Conservation (phyloP, 2,888 invertebrate species). For the Drosophila flavopinicola region DNA sequence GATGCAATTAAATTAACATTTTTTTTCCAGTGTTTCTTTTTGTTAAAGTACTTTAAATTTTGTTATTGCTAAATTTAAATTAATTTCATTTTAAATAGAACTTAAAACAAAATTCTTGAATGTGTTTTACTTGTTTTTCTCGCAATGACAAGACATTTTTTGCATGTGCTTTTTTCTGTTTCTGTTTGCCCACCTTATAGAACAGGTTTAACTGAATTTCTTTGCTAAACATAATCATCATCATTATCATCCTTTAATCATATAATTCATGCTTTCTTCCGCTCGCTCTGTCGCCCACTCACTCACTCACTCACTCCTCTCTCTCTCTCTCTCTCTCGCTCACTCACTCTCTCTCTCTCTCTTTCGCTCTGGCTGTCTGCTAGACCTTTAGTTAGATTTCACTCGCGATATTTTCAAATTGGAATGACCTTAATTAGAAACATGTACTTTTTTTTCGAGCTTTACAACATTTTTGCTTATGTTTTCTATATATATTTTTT, state of each 20-base stretch:
- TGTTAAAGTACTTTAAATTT: conserved; percentile 27
- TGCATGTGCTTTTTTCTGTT: conserved; percentile 28
- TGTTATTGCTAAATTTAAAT: conserved; percentile 48
- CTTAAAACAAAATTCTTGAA: conserved; percentile 79
- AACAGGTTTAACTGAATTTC: conserved; percentile 22
- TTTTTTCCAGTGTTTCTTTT: conserved; percentile 28
- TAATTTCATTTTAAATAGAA: conserved; percentile 74
- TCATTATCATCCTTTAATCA: conserved; percentile 33
- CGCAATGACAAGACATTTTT: conserved; percentile 46
- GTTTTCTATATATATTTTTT: conserved; percentile 28
- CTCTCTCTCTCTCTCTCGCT: conserved; percentile 7
- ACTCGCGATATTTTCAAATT: conserved; percentile 78
- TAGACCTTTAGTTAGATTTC: conserved; percentile 68
- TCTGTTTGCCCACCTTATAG: conserved; percentile 11
- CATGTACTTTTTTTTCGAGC: conserved; percentile 75
- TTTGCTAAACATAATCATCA: conserved; percentile 17
- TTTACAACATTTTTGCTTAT: conserved; percentile 59
- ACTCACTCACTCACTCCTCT: conserved; percentile 35
- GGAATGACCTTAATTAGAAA: conserved; percentile 80
- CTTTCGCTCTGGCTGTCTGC: conserved; percentile 22
- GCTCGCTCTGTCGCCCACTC: conserved; percentile 25
- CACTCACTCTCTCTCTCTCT: conserved; percentile 25
- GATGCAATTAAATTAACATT: conserved; percentile 46
- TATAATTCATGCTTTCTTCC: conserved; percentile 39
- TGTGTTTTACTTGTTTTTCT: conserved; percentile 68